phyloP scores from a whole-genome alignment of 2,888 invertebrate species.

The Meteorus cinctellus region DNA sequence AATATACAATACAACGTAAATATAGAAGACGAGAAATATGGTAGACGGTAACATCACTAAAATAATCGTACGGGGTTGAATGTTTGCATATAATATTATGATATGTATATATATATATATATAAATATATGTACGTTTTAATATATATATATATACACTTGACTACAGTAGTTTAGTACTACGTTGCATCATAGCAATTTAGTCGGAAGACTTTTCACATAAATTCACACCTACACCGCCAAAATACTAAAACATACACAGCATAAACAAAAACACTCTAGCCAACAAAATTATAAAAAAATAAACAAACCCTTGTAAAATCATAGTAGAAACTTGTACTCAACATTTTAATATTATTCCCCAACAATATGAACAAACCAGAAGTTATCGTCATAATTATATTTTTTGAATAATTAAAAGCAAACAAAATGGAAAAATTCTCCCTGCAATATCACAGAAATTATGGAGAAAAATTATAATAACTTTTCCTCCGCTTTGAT shows the following conservation, averaged over 20 bases:
- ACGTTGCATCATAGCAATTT: not conserved
- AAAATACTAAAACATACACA: not conserved
- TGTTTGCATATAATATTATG: slow-evolving; percentile 3
- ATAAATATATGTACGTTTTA: not conserved
- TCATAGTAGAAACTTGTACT: not conserved
- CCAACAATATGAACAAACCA: not conserved
- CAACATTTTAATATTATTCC: not conserved
- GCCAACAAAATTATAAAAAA: not conserved
- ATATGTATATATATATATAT: not conserved
- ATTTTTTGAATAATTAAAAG: not conserved
- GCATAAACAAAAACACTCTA: not conserved
- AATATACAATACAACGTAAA: slow-evolving; percentile 1
- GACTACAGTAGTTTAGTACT: slow-evolving; percentile 1
- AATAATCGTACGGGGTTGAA: not conserved
- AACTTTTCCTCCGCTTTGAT: not conserved
- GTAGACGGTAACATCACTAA: not conserved
- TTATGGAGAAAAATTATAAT: not conserved
- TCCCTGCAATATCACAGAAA: not conserved
- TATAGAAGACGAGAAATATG: not conserved
- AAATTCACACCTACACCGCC: not conserved
- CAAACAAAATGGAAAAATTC: not conserved
- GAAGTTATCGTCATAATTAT: not conserved
- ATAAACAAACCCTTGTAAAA: not conserved
- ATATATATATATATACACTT: not conserved
- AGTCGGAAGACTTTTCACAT: slow-evolving; percentile 1